These are phyloP conservation scores for Aplodontia rufa DNA, from an alignment of 2,113 vertebrate genomes.

Conservation along the genomic window DNA sequence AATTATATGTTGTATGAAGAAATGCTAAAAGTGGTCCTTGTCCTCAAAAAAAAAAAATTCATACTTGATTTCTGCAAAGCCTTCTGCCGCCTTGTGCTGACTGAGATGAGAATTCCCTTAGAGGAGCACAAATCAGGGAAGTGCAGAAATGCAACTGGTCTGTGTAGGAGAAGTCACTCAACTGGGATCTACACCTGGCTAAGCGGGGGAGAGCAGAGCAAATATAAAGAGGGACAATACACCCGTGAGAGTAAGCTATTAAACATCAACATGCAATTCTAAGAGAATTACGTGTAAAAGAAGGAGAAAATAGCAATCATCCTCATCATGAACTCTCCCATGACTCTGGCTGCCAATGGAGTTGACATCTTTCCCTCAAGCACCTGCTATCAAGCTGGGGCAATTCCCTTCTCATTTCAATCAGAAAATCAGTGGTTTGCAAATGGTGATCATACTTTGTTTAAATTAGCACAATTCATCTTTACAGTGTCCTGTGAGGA, in stretches of 20 bases:
- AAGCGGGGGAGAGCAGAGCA: not conserved
- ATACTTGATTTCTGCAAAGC: not conserved
- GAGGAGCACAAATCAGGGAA: not conserved
- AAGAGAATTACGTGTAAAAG: not conserved
- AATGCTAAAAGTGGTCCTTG: not conserved
- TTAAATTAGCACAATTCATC: not conserved
- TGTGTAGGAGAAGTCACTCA: no score
- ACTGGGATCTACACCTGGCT: no score
- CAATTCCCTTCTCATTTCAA: not conserved
- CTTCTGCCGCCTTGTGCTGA: not conserved
- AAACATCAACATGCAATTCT: not conserved
- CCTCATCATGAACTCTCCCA: not conserved
- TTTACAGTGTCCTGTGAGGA: not conserved
- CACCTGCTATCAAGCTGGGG: not conserved
- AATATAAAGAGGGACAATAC: not conserved
- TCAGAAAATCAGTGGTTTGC: not conserved
- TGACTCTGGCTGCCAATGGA: not conserved
- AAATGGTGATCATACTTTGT: not conserved
- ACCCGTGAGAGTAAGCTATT: not conserved
- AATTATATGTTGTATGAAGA: not conserved
- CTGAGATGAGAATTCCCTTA: no score
- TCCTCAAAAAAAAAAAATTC: not conserved
- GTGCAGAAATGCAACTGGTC: no score
- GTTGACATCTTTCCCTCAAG: not conserved
- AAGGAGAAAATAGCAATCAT: not conserved